Conservation (phyloP, 2,888 invertebrate genomes). For the Diadegma fenestrale region DNA sequence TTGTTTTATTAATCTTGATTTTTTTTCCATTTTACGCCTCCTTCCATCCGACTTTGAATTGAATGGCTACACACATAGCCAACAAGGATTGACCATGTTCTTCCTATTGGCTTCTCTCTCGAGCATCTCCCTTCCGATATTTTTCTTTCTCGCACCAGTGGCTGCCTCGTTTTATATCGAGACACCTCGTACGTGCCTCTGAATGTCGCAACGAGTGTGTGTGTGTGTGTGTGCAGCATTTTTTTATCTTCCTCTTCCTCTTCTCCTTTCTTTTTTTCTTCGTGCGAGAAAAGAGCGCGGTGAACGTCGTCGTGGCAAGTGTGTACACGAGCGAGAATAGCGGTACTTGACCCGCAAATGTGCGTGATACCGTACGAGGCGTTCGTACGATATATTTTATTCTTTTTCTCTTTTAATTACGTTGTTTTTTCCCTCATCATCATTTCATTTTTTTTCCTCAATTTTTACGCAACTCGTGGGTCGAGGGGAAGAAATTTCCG, state of each 20-base stretch:
- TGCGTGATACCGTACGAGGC: constrained; percentile 81
- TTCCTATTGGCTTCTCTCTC: constrained; percentile 72
- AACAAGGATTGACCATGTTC: constrained; percentile 52
- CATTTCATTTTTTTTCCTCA: constrained; percentile 38
- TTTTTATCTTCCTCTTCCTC: constrained; percentile 40
- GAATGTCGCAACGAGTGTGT: background rate
- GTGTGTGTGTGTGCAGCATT: constrained; percentile 22
- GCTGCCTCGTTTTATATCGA: constrained; percentile 33
- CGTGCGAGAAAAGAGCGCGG: constrained; percentile 61
- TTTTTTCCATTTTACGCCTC: constrained; percentile 18
- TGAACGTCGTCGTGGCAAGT: constrained; percentile 52
- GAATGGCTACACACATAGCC: constrained; percentile 31
- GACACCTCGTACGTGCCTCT: constrained; percentile 14
- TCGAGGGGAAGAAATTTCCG: constrained; percentile 6
- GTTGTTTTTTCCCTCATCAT: constrained; percentile 54
- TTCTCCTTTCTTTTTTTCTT: constrained; percentile 48
- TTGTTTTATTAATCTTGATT: background rate
- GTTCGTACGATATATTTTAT: constrained; percentile 72
- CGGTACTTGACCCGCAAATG: constrained; percentile 83
- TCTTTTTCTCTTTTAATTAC: constrained; percentile 5
- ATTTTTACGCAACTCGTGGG: constrained; percentile 32
- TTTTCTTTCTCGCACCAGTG: constrained; percentile 64
- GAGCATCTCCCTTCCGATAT: constrained; percentile 62
- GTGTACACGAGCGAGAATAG: constrained; percentile 78
- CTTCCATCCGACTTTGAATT: constrained; percentile 33